A percentile compares a stretch with the other conserved stretches of the same genome.
phyloP scores from a whole-genome alignment of 30 jellyfish, hydroid and myxozoan species.

The Aurelia aurita region DNA sequence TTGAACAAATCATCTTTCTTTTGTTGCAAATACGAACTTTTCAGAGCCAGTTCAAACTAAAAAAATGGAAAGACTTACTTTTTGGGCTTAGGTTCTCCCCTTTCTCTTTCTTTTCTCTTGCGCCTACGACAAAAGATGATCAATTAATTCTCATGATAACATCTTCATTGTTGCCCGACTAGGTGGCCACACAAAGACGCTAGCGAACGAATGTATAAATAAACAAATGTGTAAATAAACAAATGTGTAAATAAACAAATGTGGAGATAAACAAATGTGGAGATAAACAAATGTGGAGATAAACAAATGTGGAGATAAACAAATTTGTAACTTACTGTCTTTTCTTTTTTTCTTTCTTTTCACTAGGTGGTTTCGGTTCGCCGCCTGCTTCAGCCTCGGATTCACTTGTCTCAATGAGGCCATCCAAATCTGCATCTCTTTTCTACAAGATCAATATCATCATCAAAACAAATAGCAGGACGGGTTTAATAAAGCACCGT shows the following conservation, averaged over 20 bases:
- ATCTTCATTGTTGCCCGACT: too few species aligned
- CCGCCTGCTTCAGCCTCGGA: constrained; percentile 84
- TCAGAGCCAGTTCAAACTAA: too few species aligned
- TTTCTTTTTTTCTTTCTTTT: constrained; percentile 64
- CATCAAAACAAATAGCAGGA: too few species aligned
- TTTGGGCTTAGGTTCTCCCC: constrained; percentile 59
- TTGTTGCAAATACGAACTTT: too few species aligned
- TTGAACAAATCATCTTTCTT: too few species aligned
- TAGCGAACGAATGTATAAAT: too few species aligned
- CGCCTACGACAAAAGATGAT: constrained; percentile 23
- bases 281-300: background rate
- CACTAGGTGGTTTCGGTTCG: constrained; percentile 18
- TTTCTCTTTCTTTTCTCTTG: constrained; percentile 43
- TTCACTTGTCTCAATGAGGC: constrained; percentile 91
- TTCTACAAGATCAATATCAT: constrained; percentile 14
- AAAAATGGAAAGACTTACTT: constrained; percentile 35
- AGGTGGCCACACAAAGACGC: too few species aligned
- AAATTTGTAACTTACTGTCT: constrained; percentile 54
- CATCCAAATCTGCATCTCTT: constrained; percentile 77
- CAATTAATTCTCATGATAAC: background rate
- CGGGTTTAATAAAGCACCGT: too few species aligned
- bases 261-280: background rate
- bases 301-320: background rate
- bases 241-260: too few species aligned
- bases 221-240: too few species aligned